These are phyloP conservation scores for Seriola quinqueradiata DNA, from an alignment of 2,113 vertebrate species.

Conservation along the genomic window DNA sequence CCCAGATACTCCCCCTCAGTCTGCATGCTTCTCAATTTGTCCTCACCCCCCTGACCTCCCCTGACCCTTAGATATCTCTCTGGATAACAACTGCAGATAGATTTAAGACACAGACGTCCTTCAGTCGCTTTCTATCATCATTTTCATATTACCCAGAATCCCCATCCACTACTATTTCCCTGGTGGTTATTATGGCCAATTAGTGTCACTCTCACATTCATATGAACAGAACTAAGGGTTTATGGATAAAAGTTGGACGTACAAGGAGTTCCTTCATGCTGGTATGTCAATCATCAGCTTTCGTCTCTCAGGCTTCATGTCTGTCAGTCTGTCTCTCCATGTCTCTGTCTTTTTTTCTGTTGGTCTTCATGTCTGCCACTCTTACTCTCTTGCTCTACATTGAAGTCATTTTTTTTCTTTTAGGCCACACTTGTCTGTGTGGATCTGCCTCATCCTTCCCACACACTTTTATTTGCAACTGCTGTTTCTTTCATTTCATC, in stretches of 20 bases:
- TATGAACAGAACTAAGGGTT: slow-evolving; percentile 46
- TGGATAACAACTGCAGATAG: slow-evolving; percentile 41
- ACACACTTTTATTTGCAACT: not conserved
- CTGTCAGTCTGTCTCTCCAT: slow-evolving; percentile 1
- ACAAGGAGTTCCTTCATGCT: slow-evolving; percentile 69
- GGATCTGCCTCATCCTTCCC: not conserved
- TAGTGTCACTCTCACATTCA: slow-evolving; percentile 59
- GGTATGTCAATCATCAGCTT: slow-evolving; percentile 50
- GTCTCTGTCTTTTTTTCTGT: not conserved
- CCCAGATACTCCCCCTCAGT: slow-evolving; percentile 23
- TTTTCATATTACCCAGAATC: slow-evolving; percentile 70
- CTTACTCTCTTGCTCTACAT: not conserved
- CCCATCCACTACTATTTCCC: slow-evolving; percentile 46
- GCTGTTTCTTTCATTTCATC: not conserved
- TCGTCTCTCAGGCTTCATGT: slow-evolving; percentile 10
- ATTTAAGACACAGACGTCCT: slow-evolving; percentile 60
- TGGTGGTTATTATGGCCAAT: slow-evolving; percentile 71
- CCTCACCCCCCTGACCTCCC: slow-evolving; percentile 31
- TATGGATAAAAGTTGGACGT: slow-evolving; percentile 35
- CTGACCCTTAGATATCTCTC: slow-evolving; percentile 48
- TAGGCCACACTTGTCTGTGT: not conserved
- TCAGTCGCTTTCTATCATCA: slow-evolving; percentile 71
- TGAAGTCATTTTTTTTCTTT: not conserved
- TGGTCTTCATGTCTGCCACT: slow-evolving; percentile 7
- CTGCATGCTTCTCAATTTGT: not conserved